Percentiles rank a stretch among this genome's conserved stretches.
Evolutionary conservation across 2,888 invertebrate species (phyloP).

Genomic region (Gandaritis pyraliata): DNA sequence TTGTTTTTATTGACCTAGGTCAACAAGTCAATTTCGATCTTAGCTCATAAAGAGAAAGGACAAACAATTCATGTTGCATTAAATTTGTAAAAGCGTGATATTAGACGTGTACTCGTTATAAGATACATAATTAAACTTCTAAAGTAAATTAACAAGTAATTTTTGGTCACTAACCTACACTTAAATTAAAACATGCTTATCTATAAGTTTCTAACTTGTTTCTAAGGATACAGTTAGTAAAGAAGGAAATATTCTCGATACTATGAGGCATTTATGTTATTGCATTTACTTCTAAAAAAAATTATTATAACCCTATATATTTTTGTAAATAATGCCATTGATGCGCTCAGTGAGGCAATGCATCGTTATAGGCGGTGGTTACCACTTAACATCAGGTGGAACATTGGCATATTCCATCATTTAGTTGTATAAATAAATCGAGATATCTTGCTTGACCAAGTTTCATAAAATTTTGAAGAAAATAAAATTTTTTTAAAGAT

Average conservation of each 20-base stretch:
- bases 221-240: background rate
- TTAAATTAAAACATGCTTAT: slow-evolving; percentile 2
- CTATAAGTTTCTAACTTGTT: background rate
- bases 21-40: slow-evolving; percentile 2
- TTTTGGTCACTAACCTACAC: slow-evolving; percentile 21
- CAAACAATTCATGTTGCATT: background rate
- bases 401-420: too few relatives aligned
- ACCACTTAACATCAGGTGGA: too few relatives aligned
- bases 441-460: too few relatives aligned
- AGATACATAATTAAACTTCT: background rate
- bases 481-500: too few relatives aligned
- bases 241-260: background rate
- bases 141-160: slow-evolving; percentile 10
- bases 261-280: too few relatives aligned
- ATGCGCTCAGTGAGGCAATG: too few relatives aligned
- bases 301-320: too few relatives aligned
- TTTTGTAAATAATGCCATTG: too few relatives aligned
- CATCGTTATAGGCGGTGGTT: too few relatives aligned
- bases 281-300: too few relatives aligned
- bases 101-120: background rate
- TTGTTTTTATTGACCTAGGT: slow-evolving; percentile 13
- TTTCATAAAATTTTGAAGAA: too few relatives aligned
- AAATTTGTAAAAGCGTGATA: background rate
- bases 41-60: background rate
- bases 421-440: too few relatives aligned